These are phyloP conservation scores for Nothoprocta pentlandii DNA, from an alignment of 2,113 vertebrate species.

Conservation along the genomic window DNA sequence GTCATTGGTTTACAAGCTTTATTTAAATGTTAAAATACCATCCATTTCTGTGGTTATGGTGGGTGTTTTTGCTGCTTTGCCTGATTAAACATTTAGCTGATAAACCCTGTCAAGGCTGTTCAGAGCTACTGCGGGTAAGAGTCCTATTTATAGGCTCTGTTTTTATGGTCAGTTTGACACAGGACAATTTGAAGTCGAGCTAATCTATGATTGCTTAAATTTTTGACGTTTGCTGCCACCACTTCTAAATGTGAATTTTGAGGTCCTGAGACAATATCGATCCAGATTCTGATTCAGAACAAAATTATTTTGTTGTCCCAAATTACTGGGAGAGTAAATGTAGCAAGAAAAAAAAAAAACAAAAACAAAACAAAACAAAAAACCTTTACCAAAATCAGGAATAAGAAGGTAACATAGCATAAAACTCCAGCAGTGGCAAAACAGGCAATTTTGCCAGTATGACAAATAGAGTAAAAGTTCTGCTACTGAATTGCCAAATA, in stretches of 20 bases:
- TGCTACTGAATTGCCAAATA: neutral
- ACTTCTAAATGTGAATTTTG: neutral
- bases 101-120: constrained; percentile 55
- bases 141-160: constrained; percentile 9
- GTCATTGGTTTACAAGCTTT: constrained; percentile 44
- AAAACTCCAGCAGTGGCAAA: neutral
- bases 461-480: neutral
- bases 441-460: neutral
- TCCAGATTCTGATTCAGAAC: neutral
- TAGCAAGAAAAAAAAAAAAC: neutral
- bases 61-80: constrained; percentile 36
- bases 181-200: neutral
- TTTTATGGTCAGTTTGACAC: constrained; percentile 12
- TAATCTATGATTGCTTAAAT: neutral
- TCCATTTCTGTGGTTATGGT: constrained; percentile 33
- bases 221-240: neutral
- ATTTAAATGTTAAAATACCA: constrained; percentile 55
- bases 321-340: neutral
- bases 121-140: neutral
- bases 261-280: neutral
- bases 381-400: neutral
- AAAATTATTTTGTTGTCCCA: neutral
- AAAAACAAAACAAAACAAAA: neutral
- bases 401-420: neutral
- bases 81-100: constrained; percentile 62